A percentile compares a stretch with the other conserved stretches of the same genome.
These are phyloP conservation scores for Spheniscus mendiculus DNA, from an alignment of 2,113 vertebrate species.

Conservation along the genomic window DNA sequence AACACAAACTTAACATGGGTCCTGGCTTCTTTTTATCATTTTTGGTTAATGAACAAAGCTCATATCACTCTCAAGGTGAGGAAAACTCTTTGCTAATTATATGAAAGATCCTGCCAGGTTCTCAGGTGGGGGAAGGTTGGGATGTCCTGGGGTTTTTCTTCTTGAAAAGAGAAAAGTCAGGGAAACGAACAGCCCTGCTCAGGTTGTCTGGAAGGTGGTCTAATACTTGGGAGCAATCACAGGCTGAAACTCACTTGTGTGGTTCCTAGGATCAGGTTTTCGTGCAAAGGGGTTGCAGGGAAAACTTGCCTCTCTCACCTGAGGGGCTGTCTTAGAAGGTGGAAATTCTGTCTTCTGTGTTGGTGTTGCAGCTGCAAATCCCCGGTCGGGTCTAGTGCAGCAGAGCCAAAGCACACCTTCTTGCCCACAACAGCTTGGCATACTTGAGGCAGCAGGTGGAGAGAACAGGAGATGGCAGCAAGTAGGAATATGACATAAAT, in stretches of 20 bases:
- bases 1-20: not conserved
- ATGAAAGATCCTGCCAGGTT: not conserved
- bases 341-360: not conserved
- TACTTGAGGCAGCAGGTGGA: not conserved
- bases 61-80: not conserved
- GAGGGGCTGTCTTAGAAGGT: not conserved
- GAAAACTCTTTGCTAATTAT: not conserved
- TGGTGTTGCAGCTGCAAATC: not conserved
- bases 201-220: not conserved
- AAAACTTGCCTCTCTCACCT: not conserved
- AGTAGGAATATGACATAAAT: not conserved
- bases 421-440: not conserved
- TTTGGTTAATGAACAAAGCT: not conserved
- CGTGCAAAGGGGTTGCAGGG: not conserved
- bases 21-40: not conserved
- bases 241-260: not conserved
- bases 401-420: not conserved
- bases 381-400: not conserved
- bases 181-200: not conserved
- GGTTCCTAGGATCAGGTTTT: not conserved
- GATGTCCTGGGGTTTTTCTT: not conserved
- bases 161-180: not conserved
- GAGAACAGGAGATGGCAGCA: not conserved
- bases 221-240: not conserved
- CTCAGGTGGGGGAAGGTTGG: not conserved